A percentile compares a stretch with the other conserved stretches of the same genome.
phyloP scores from a whole-genome alignment of 2,113 vertebrate genomes.

The Gulo gulo region DNA sequence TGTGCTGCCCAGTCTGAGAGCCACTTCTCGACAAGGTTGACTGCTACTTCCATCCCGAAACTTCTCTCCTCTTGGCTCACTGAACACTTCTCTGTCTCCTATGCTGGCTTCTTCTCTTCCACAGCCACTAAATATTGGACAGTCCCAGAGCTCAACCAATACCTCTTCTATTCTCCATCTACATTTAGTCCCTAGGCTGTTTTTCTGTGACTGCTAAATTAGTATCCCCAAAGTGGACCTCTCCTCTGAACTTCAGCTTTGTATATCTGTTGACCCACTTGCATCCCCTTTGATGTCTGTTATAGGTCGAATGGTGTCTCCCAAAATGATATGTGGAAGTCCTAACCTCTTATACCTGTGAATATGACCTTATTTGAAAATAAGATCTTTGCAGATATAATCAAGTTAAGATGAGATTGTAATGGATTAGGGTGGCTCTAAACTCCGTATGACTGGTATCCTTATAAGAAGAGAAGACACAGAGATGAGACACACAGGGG shows the following conservation, averaged over 20 bases:
- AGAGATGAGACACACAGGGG: not conserved
- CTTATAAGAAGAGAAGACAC: not conserved
- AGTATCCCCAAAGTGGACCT: not conserved
- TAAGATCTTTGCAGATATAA: not conserved
- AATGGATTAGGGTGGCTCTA: not conserved
- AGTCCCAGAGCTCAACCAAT: not conserved
- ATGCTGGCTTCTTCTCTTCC: not conserved
- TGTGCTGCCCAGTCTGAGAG: not conserved
- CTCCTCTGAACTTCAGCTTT: not conserved
- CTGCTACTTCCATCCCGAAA: not conserved
- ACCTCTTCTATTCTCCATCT: not conserved
- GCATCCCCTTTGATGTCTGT: not conserved
- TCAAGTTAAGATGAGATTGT: not conserved
- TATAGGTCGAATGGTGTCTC: not conserved
- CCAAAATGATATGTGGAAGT: not conserved
- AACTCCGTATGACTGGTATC: not conserved
- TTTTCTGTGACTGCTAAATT: constrained; percentile 7
- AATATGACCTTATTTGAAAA: constrained; percentile 8
- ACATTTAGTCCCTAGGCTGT: not conserved
- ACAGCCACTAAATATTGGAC: not conserved
- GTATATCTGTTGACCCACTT: not conserved
- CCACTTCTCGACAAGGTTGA: not conserved
- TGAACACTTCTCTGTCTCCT: not conserved
- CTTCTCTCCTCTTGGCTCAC: not conserved
- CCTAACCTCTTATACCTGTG: not conserved